phyloP scores from a whole-genome alignment of 1,140 invertebrate species.

The Hirudo medicinalis region DNA sequence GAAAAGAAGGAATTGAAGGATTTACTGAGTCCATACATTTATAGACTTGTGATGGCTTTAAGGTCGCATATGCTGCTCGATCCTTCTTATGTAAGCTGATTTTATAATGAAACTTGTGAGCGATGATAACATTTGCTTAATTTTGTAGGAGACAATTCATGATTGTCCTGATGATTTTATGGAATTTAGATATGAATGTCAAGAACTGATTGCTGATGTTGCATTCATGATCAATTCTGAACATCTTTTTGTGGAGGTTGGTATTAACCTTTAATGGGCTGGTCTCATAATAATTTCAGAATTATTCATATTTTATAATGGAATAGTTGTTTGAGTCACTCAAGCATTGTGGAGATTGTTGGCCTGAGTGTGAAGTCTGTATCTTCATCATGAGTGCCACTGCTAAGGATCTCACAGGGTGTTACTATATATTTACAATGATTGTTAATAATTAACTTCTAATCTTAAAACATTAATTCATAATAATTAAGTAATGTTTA shows the following conservation, averaged over 20 bases:
- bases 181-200: conserved; percentile 76
- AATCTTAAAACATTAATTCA: background rate
- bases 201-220: conserved; percentile 86
- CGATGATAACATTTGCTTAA: conserved; percentile 10
- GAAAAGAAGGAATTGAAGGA: conserved; percentile 62
- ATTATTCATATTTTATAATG: conserved; percentile 9
- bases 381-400: conserved; percentile 89
- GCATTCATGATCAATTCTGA: conserved; percentile 90
- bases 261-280: conserved; percentile 12
- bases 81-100: conserved; percentile 34
- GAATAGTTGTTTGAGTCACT: conserved; percentile 44
- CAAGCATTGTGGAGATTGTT: conserved; percentile 46
- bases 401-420: conserved; percentile 91
- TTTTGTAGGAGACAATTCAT: conserved; percentile 59
- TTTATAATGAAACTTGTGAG: conserved; percentile 11
- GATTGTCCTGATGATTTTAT: conserved; percentile 70
- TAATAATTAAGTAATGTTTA: too few species aligned
- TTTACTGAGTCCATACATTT: conserved; percentile 75
- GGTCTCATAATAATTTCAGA: too few species aligned
- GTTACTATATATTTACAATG: conserved; percentile 40
- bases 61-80: conserved; percentile 80
- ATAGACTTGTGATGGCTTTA: conserved; percentile 67
- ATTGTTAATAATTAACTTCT: conserved; percentile 18
- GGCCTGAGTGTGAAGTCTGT: conserved; percentile 85
- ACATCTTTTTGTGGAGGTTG: conserved; percentile 81